These are phyloP conservation scores for Aphelocoma californica DNA, from an alignment of 2,797 vertebrate species.

Conservation along the genomic window DNA sequence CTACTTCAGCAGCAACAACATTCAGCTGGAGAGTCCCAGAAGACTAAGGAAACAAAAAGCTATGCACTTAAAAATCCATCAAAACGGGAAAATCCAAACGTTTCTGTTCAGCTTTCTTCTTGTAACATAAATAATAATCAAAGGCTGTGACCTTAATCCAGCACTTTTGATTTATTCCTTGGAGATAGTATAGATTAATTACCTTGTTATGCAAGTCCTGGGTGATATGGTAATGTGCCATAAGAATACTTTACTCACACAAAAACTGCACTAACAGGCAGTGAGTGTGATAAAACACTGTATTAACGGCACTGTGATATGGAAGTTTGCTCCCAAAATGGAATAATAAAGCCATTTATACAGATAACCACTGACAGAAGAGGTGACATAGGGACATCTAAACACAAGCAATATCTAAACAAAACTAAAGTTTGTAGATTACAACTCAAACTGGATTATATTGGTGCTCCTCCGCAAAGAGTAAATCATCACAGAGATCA, in stretches of 20 bases:
- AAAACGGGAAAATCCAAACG: background rate
- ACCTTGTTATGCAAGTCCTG: background rate
- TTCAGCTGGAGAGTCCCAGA: background rate
- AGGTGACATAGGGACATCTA: background rate
- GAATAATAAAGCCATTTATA: background rate
- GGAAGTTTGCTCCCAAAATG: background rate
- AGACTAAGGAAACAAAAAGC: background rate
- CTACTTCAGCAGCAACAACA: rapidly evolving
- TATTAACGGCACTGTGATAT: background rate
- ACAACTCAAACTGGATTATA: background rate
- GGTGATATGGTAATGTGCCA: rapidly evolving
- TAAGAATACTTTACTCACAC: background rate
- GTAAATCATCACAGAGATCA: background rate
- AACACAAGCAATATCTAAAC: background rate
- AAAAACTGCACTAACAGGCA: background rate
- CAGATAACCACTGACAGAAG: background rate
- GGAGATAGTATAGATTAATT: background rate
- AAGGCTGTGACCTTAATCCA: background rate
- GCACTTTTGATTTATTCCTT: background rate
- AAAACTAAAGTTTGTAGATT: background rate
- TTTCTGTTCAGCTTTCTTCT: background rate
- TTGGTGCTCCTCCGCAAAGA: background rate
- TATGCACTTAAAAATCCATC: background rate
- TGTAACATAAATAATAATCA: background rate
- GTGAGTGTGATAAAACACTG: background rate